Evolutionary conservation across 2,888 invertebrate species (phyloP).

Genomic region (Aphidoletes aphidimyza): DNA sequence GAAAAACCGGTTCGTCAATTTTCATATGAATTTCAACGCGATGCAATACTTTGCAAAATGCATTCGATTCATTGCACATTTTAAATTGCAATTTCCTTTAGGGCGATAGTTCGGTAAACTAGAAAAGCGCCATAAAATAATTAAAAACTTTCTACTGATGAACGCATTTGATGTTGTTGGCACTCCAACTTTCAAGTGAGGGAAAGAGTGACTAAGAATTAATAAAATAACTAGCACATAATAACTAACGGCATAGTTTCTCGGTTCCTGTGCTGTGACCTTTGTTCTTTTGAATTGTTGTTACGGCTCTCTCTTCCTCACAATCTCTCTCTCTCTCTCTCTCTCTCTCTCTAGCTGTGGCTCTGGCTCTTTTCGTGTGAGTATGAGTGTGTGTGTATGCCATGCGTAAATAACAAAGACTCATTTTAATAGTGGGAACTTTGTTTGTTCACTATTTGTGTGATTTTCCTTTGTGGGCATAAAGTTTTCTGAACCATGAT

Average conservation of each 20-base stretch:
- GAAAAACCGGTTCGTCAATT: too few species aligned
- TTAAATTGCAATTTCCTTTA: too few species aligned
- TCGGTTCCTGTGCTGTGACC: neutral
- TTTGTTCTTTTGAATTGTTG: neutral
- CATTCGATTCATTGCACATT: too few species aligned
- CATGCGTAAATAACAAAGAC: too few species aligned
- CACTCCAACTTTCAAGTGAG: neutral
- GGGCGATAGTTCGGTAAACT: neutral
- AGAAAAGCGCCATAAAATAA: conserved; percentile 33
- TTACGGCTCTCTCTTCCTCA: neutral
- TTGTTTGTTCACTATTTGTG: conserved; percentile 28
- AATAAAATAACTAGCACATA: conserved; percentile 29
- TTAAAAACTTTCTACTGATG: conserved; percentile 42
- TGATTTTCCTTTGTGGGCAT: conserved; percentile 4
- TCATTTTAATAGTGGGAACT: neutral
- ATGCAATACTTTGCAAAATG: too few species aligned
- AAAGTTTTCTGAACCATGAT: conserved; percentile 22
- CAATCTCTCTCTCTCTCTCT: neutral
- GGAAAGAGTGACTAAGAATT: neutral
- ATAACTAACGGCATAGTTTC: conserved; percentile 4
- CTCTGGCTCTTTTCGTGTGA: neutral
- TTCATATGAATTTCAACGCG: too few species aligned
- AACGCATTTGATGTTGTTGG: neutral
- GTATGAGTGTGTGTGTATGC: neutral
- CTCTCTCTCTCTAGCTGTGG: too few species aligned